phyloP scores from a whole-genome alignment of 2,888 invertebrate genomes.

The Idaea straminata region DNA sequence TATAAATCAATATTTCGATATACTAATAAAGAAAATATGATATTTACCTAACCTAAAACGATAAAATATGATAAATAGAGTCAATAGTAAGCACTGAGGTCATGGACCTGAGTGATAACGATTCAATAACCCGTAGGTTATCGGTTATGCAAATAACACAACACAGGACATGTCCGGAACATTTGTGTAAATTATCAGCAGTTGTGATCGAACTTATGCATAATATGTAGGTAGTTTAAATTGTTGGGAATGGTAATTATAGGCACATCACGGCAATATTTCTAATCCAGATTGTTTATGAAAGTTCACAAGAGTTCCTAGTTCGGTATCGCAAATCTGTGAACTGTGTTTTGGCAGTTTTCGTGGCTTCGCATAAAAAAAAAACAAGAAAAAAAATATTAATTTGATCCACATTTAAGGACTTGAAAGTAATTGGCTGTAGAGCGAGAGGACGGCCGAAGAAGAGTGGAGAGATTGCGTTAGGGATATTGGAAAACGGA shows the following conservation, averaged over 20 bases:
- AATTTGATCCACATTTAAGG: no score
- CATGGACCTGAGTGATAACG: slow-evolving; percentile 59
- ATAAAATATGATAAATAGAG: slow-evolving; percentile 29
- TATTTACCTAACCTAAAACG: slow-evolving; percentile 33
- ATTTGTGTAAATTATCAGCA: not conserved
- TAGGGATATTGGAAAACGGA: no score
- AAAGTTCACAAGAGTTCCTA: not conserved
- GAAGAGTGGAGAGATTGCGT: no score
- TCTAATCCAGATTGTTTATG: no score
- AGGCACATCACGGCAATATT: no score
- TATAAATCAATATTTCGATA: not conserved
- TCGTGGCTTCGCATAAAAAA: no score
- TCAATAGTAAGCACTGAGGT: slow-evolving; percentile 44
- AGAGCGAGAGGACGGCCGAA: no score
- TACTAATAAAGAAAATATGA: not conserved
- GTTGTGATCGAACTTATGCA: not conserved
- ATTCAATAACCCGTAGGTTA: slow-evolving; percentile 64
- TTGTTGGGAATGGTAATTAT: not conserved
- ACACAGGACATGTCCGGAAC: not conserved
- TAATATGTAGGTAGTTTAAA: not conserved
- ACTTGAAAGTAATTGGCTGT: no score
- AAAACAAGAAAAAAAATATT: no score
- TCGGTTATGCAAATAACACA: slow-evolving; percentile 49
- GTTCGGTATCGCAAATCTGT: not conserved
- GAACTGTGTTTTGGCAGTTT: not conserved